phyloP scores from a whole-genome alignment of 2,113 vertebrate species.

The Erinaceus europaeus region DNA sequence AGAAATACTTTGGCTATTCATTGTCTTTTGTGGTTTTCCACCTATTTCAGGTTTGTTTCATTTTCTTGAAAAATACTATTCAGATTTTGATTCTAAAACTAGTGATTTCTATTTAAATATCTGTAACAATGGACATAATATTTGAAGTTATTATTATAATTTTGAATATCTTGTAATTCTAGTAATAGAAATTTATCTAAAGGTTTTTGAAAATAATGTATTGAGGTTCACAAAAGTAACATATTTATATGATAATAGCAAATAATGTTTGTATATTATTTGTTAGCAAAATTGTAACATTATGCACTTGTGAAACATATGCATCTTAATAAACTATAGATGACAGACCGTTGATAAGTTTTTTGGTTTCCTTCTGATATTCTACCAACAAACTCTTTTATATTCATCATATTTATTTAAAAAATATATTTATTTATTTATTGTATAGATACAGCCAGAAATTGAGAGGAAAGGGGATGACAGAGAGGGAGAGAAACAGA shows the following conservation, averaged over 20 bases:
- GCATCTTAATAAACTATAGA: background rate
- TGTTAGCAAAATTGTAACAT: background rate
- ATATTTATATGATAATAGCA: background rate
- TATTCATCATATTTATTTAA: too few relatives aligned
- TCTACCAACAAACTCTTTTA: background rate
- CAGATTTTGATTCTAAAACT: too few relatives aligned
- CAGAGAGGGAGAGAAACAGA: too few relatives aligned
- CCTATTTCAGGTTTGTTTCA: too few relatives aligned
- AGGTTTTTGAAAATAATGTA: background rate
- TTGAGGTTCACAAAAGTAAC: background rate
- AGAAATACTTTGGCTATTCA: too few relatives aligned
- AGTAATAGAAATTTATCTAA: background rate
- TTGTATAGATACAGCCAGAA: too few relatives aligned
- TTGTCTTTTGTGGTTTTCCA: too few relatives aligned
- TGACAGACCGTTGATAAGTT: rapidly evolving
- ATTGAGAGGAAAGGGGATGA: too few relatives aligned
- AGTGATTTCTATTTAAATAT: background rate
- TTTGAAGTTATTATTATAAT: background rate
- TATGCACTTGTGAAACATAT: background rate
- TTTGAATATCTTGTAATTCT: background rate
- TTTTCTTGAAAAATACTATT: too few relatives aligned
- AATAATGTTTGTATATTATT: background rate
- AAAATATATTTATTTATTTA: too few relatives aligned
- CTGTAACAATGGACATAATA: background rate
- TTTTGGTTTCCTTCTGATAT: background rate